phyloP scores from a whole-genome alignment of 2,113 vertebrate species.

The Nesogale talazaci region DNA sequence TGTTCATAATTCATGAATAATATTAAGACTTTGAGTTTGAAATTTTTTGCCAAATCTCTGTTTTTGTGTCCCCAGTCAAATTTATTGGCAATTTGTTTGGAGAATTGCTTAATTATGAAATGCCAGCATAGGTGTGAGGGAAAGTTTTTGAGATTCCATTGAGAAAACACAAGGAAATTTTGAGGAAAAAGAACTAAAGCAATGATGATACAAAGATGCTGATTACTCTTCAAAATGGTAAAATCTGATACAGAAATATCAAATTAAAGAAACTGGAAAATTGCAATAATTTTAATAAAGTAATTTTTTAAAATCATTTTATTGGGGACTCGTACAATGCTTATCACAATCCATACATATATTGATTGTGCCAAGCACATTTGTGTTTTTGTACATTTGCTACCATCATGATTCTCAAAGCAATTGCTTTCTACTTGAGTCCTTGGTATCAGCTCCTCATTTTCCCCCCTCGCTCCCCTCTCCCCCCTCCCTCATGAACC shows the following conservation, averaged over 20 bases:
- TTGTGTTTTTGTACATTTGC: too few species aligned
- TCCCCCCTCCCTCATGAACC: too few species aligned
- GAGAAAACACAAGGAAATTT: accelerated
- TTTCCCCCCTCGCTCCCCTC: too few species aligned
- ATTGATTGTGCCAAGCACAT: too few species aligned
- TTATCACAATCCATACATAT: too few species aligned
- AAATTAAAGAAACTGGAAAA: not conserved
- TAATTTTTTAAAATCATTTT: too few species aligned
- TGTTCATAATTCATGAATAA: not conserved
- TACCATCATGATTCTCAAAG: too few species aligned
- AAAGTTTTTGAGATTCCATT: accelerated
- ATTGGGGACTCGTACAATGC: too few species aligned
- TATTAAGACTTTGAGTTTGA: not conserved
- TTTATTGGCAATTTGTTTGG: too few species aligned
- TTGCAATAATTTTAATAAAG: accelerated
- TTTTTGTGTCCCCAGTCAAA: not conserved
- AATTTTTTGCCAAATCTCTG: not conserved
- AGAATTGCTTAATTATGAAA: not conserved
- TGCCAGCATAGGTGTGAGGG: accelerated
- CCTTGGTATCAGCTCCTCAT: too few species aligned
- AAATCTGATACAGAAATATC: accelerated
- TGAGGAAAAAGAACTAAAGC: too few species aligned
- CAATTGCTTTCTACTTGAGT: too few species aligned
- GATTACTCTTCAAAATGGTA: accelerated
- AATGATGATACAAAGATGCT: accelerated